Evolutionary conservation across 2,113 vertebrate species (phyloP), one percentile per base, ranked within the genome.

Genomic region (Abramis brama): DNA sequence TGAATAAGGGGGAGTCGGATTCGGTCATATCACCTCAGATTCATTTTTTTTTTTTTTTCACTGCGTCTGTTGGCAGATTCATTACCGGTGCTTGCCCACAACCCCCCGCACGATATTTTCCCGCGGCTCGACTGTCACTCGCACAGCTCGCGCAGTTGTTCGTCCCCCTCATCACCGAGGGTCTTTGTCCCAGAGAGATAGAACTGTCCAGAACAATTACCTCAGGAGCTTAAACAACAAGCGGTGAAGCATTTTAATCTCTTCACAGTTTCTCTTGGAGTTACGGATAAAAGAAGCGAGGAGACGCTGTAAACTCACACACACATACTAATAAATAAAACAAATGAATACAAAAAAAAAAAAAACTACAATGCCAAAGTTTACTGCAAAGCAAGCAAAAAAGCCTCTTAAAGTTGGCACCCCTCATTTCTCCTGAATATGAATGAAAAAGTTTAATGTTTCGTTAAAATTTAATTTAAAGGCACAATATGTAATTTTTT

Each of bases 21-120:
- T 95, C 94, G 95, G 95, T 97, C 95, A 95, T 84, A 95, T 92
- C 93, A 92, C 50, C 94, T 94, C 93, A 93, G 92, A 95, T 97
- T 92, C 79, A 95, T 93, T 95, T 95, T 96, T 33, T 94, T 85
- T 79, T 80, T 84, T 71, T 43, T 55, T 50, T 60, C 75, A 75
- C 5, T 39, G 57, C 95, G 95, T 95, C 94, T 94, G 95, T 94
- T 97, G 97, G 96, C 97, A 97, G 96, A 95, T 97, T 97, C 96
- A 97, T 98, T 97, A 97, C 94, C 90, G 70, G 88, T 91, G 90
- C 92, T 91, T 92, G 91, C 81, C 82, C 68, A 66, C 64, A 68
- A 57, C 60, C 39, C 76, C 74, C 15, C 47, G 90, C 90, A 90
- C 91, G 92, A 94, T 92, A 91, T 93, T 93, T 94, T 94, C 93